These are phyloP conservation scores for Lagorchestes hirsutus DNA, from an alignment of 2,797 vertebrate genomes.

Conservation along the genomic window DNA sequence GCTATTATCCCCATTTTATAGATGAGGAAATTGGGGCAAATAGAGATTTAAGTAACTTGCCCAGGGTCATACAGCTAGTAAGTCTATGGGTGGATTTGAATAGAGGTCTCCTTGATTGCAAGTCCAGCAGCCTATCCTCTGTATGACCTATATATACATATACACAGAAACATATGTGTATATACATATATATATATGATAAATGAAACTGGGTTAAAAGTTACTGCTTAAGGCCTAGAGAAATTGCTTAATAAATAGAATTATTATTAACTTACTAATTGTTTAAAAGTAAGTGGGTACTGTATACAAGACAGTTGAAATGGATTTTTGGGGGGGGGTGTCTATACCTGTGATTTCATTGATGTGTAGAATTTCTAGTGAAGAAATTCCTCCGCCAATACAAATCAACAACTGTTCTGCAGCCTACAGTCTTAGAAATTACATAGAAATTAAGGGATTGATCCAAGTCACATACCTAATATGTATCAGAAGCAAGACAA, in stretches of 20 bases:
- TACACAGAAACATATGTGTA: too few species aligned
- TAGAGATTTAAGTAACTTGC: conserved; percentile 52
- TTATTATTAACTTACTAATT: not conserved
- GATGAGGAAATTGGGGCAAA: conserved; percentile 42
- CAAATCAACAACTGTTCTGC: not conserved
- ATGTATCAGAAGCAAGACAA: conserved; percentile 19
- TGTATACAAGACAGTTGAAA: not conserved
- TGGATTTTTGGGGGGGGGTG: not conserved
- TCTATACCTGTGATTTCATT: not conserved
- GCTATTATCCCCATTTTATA: conserved; percentile 22
- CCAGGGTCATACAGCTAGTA: not conserved
- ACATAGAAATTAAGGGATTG: not conserved
- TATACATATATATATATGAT: not conserved
- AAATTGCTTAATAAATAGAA: not conserved
- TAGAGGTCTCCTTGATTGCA: not conserved
- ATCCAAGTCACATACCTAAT: conserved; percentile 1
- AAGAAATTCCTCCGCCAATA: not conserved
- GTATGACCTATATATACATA: not conserved
- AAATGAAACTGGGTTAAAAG: not conserved
- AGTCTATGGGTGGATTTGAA: not conserved
- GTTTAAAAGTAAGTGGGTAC: not conserved
- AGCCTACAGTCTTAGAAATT: not conserved
- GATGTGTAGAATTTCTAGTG: not conserved
- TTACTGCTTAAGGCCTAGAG: not conserved
- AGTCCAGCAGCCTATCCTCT: not conserved